A percentile compares a stretch with the other conserved stretches of the same genome.
Conservation (phyloP, 2,797 vertebrate genomes). For the Micromesistius poutassou region DNA sequence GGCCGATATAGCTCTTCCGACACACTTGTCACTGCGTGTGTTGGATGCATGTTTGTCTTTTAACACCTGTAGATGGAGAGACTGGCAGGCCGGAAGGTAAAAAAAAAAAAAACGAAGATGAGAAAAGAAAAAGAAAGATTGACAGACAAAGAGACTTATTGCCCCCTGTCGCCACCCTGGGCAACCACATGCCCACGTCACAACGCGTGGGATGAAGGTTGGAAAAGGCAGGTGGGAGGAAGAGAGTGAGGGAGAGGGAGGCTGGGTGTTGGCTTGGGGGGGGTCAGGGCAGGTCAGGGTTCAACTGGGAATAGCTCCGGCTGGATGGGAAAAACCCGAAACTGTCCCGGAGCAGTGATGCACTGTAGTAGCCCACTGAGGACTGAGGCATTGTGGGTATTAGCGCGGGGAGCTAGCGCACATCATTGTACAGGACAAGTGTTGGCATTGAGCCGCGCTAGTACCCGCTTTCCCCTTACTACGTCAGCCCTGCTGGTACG, state of each 20-base stretch:
- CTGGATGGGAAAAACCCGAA: slow-evolving; percentile 26
- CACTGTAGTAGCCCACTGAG: slow-evolving; percentile 47
- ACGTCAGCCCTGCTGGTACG: slow-evolving; percentile 33
- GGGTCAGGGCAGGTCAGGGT: slow-evolving; percentile 8
- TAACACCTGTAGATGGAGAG: slow-evolving; percentile 37
- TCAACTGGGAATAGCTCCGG: slow-evolving; percentile 21
- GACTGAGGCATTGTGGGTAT: slow-evolving; percentile 46
- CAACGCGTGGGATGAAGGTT: not conserved
- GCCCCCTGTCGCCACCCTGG: not conserved
- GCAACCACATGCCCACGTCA: not conserved
- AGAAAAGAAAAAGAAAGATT: not conserved
- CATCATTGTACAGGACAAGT: slow-evolving; percentile 36
- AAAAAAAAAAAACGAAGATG: not conserved
- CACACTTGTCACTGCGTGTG: slow-evolving; percentile 16
- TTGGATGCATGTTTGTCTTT: slow-evolving; percentile 80
- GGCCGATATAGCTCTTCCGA: slow-evolving; percentile 70
- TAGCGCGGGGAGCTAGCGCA: slow-evolving; percentile 67
- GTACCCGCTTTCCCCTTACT: slow-evolving; percentile 46
- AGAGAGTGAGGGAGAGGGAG: not conserved
- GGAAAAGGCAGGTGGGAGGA: slow-evolving; percentile 9
- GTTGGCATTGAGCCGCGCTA: slow-evolving; percentile 69
- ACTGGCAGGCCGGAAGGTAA: not conserved
- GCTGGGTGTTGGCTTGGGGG: not conserved
- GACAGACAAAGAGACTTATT: not conserved
- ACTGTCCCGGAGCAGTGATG: slow-evolving; percentile 37